phyloP scores from a whole-genome alignment of 2,113 vertebrate genomes.

The Labeo catla region DNA sequence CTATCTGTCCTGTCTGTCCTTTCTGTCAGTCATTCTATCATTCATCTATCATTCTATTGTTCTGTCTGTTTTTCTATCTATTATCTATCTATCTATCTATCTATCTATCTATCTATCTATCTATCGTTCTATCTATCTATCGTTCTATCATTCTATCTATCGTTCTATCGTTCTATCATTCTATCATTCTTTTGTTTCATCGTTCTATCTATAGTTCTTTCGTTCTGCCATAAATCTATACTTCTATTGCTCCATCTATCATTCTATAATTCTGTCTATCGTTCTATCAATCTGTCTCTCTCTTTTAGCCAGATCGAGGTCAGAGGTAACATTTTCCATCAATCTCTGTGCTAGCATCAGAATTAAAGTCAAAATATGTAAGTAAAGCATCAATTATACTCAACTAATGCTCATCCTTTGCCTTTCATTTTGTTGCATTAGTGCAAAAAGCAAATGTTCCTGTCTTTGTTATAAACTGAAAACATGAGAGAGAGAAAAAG shows the following conservation, averaged over 20 bases:
- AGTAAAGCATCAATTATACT: neutral
- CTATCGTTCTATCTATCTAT: no score
- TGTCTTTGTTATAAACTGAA: neutral
- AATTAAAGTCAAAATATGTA: neutral
- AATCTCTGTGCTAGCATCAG: neutral
- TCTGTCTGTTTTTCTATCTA: no score
- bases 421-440: neutral
- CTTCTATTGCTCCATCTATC: no score
- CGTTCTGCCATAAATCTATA: no score
- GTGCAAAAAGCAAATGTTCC: neutral
- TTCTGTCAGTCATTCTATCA: no score
- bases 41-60: neutral
- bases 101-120: neutral
- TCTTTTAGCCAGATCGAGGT: neutral
- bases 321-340: neutral
- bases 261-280: neutral
- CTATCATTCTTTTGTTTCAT: no score
- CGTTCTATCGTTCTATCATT: no score
- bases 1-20: no score
- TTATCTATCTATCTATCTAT: neutral
- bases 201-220: no score
- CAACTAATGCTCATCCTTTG: neutral
- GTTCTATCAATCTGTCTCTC: neutral
- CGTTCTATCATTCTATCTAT: no score
- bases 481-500: neutral